phyloP scores from a whole-genome alignment of 1,140 invertebrate species.

The Maniola jurtina region DNA sequence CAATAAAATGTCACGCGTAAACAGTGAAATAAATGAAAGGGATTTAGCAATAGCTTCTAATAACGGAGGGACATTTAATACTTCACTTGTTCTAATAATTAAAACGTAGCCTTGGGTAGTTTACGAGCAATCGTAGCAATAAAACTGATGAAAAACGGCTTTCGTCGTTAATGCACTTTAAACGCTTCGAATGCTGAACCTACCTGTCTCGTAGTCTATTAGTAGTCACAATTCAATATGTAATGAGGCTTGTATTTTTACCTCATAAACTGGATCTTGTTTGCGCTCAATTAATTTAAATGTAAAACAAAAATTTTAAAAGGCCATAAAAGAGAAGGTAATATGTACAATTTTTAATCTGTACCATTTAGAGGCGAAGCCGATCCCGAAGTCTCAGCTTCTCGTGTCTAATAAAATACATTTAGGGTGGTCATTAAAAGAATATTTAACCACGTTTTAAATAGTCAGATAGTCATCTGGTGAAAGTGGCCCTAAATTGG shows the following conservation, averaged over 20 bases:
- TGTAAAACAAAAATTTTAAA: constrained; percentile 60
- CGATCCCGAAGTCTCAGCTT: constrained; percentile 37
- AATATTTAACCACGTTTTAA: constrained; percentile 74
- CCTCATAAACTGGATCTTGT: constrained; percentile 57
- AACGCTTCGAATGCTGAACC: constrained; percentile 42
- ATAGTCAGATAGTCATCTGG: constrained; percentile 73
- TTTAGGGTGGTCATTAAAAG: constrained; percentile 68
- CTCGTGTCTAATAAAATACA: constrained; percentile 65
- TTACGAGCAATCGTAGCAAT: constrained; percentile 28
- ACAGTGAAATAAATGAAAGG: constrained; percentile 19
- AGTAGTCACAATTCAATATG: constrained; percentile 47
- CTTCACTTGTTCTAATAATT: constrained; percentile 14
- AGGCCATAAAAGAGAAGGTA: constrained; percentile 58
- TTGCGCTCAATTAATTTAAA: constrained; percentile 71
- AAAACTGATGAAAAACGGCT: constrained; percentile 53
- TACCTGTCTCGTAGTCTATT: constrained; percentile 39
- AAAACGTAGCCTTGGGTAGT: constrained; percentile 18
- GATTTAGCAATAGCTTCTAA: constrained; percentile 19
- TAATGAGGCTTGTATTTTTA: constrained; percentile 45
- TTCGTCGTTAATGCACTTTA: constrained; percentile 37
- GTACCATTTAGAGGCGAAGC: constrained; percentile 50
- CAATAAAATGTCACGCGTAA: constrained; percentile 10
- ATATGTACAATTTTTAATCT: constrained; percentile 59
- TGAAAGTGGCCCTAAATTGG: constrained; percentile 66
- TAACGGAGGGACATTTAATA: constrained; percentile 9